phyloP scores from a whole-genome alignment of 2,888 invertebrate species.

The Kuschelorhynchus macadamiae region DNA sequence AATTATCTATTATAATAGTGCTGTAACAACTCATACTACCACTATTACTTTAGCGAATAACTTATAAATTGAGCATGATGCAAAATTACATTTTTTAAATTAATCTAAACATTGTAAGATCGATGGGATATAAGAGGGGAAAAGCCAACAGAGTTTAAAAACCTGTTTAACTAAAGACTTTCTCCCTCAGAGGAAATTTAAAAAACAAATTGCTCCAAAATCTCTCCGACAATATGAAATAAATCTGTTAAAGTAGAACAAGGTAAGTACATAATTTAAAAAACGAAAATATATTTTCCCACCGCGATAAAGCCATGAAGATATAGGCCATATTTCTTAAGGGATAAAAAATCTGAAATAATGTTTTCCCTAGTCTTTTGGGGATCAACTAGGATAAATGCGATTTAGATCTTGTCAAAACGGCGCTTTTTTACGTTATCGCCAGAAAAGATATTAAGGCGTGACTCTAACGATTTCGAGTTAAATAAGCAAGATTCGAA shows the following conservation, averaged over 20 bases:
- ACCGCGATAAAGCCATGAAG: slow-evolving; percentile 44
- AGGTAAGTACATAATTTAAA: slow-evolving; percentile 43
- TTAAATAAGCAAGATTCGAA: too few species aligned
- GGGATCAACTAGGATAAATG: slow-evolving; percentile 48
- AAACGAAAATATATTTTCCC: slow-evolving; percentile 41
- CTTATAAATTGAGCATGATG: too few species aligned
- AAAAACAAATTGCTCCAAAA: neutral
- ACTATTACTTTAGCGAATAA: too few species aligned
- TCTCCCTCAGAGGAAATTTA: too few species aligned
- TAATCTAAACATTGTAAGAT: too few species aligned
- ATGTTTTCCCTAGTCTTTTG: slow-evolving; percentile 49
- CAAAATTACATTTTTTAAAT: too few species aligned
- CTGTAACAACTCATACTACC: too few species aligned
- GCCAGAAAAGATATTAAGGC: neutral
- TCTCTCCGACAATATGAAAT: slow-evolving; percentile 12
- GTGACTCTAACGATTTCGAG: neutral
- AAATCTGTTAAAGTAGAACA: slow-evolving; percentile 28
- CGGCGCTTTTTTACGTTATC: slow-evolving; percentile 14
- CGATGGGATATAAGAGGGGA: too few species aligned
- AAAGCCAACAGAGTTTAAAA: too few species aligned
- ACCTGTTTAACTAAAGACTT: too few species aligned
- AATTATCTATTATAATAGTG: too few species aligned
- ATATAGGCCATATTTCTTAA: slow-evolving; percentile 44
- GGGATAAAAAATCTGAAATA: slow-evolving; percentile 51
- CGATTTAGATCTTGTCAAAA: slow-evolving; percentile 48